Percentiles rank a stretch among this genome's conserved stretches.
Evolutionary conservation across 2,113 vertebrate genomes (phyloP).

Genomic region (Chionodraco myersi): DNA sequence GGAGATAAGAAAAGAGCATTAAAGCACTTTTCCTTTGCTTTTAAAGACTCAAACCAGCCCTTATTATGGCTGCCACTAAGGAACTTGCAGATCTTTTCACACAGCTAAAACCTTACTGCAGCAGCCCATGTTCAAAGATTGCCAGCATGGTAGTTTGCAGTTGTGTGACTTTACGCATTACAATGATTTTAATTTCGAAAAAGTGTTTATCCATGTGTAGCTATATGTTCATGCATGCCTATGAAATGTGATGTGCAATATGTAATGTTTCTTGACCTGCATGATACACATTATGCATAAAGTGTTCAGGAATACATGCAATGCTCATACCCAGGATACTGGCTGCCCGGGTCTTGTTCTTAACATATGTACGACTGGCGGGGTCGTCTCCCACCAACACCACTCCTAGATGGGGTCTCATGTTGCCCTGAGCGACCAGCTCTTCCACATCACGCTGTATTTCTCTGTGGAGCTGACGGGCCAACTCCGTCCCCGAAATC

Average conservation of each 20-base stretch:
- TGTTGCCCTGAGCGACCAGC: conserved; percentile 87
- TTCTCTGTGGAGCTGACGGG: conserved; percentile 89
- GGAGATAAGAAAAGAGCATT: too few species aligned
- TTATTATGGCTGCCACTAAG: too few species aligned
- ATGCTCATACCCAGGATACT: conserved; percentile 82
- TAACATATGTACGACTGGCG: conserved; percentile 91
- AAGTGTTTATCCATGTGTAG: conserved; percentile 5
- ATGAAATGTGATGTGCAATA: not conserved
- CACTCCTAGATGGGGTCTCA: conserved; percentile 91
- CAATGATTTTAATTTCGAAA: not conserved
- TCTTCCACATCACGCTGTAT: conserved; percentile 88
- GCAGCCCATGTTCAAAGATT: not conserved
- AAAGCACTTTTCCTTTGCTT: too few species aligned
- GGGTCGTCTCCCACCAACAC: conserved; percentile 90
- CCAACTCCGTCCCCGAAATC: conserved; percentile 90
- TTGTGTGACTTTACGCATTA: not conserved
- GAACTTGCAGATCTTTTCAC: too few species aligned
- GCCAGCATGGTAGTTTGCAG: not conserved
- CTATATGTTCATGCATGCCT: conserved; percentile 1
- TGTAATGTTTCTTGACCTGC: not conserved
- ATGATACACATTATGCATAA: not conserved
- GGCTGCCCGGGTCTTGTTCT: conserved; percentile 91
- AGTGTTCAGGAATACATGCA: conserved; percentile 5
- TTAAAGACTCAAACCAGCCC: too few species aligned
- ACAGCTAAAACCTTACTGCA: too few species aligned